These are phyloP conservation scores for Acanthaster planci DNA, from an alignment of 35 echinoderm and acorn worm genomes.

Conservation along the genomic window DNA sequence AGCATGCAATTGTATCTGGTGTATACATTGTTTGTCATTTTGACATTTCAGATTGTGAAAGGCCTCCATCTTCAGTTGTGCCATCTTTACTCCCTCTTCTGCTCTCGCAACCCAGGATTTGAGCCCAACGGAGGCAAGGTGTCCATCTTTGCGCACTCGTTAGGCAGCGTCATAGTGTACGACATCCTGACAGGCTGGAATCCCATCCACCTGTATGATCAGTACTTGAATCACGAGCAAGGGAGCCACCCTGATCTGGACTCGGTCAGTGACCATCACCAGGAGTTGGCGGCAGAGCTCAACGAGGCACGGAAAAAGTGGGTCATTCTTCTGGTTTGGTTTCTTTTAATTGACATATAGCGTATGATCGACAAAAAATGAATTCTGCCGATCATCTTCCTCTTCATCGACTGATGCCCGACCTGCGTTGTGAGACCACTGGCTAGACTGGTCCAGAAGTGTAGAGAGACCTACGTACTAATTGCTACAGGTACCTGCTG, in stretches of 20 bases:
- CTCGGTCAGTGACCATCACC: slow-evolving; percentile 54
- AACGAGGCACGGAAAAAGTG: slow-evolving; percentile 74
- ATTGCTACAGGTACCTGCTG: too few species aligned
- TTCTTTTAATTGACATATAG: neutral
- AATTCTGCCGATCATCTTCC: too few species aligned
- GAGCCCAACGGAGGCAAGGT: slow-evolving; percentile 95
- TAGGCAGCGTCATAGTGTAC: slow-evolving; percentile 92
- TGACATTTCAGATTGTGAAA: slow-evolving; percentile 84
- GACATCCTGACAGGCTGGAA: slow-evolving; percentile 99
- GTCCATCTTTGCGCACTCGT: slow-evolving; percentile 93
- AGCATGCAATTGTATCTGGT: too few species aligned
- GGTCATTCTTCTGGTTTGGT: neutral
- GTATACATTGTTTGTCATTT: too few species aligned
- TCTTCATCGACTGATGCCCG: too few species aligned
- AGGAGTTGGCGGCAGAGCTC: slow-evolving; percentile 75
- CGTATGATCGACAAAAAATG: neutral
- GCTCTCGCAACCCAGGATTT: slow-evolving; percentile 87
- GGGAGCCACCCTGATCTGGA: slow-evolving; percentile 84
- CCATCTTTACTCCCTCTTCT: slow-evolving; percentile 74
- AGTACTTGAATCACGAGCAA: slow-evolving; percentile 87
- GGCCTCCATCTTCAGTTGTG: slow-evolving; percentile 79
- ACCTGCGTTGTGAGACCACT: too few species aligned
- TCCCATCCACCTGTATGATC: slow-evolving; percentile 97
- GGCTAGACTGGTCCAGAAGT: too few species aligned
- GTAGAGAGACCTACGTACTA: too few species aligned